These are phyloP conservation scores for Hemiscyllium ocellatum DNA, from an alignment of 2,113 vertebrate genomes.

Conservation along the genomic window DNA sequence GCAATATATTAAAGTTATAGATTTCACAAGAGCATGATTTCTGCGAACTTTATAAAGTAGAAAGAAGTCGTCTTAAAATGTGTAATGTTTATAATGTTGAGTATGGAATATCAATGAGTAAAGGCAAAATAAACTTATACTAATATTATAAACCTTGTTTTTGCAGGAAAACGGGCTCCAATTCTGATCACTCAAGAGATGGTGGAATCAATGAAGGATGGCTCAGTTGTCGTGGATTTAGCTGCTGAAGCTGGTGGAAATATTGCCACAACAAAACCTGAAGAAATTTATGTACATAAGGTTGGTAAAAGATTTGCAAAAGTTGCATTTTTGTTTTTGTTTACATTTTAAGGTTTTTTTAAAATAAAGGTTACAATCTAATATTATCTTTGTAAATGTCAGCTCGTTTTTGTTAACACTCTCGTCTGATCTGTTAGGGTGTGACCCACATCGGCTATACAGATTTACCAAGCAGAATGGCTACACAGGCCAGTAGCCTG, in stretches of 20 bases:
- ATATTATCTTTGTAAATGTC: background rate
- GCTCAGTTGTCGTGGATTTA: slow-evolving; percentile 57
- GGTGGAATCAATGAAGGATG: slow-evolving; percentile 56
- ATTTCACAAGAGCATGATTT: background rate
- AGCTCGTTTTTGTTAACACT: background rate
- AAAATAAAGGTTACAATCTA: background rate
- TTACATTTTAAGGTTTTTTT: background rate
- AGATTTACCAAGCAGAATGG: slow-evolving; percentile 72
- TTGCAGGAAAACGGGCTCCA: slow-evolving; percentile 50
- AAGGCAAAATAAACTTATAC: background rate
- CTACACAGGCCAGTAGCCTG: slow-evolving; percentile 72
- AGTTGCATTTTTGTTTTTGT: background rate
- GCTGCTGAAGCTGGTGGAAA: slow-evolving; percentile 60
- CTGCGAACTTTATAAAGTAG: background rate
- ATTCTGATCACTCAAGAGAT: slow-evolving; percentile 55
- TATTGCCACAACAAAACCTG: slow-evolving; percentile 57
- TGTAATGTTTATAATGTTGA: background rate
- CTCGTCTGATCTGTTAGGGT: slow-evolving; percentile 55
- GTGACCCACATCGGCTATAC: slow-evolving; percentile 71
- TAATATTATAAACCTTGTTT: background rate
- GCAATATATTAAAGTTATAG: background rate
- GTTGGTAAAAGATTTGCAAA: slow-evolving; percentile 42
- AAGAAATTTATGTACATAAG: slow-evolving; percentile 51
- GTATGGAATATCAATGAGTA: background rate
- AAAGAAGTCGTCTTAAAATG: background rate